phyloP scores from a whole-genome alignment of 1,140 invertebrate genomes.

The Procambarus virginalis region DNA sequence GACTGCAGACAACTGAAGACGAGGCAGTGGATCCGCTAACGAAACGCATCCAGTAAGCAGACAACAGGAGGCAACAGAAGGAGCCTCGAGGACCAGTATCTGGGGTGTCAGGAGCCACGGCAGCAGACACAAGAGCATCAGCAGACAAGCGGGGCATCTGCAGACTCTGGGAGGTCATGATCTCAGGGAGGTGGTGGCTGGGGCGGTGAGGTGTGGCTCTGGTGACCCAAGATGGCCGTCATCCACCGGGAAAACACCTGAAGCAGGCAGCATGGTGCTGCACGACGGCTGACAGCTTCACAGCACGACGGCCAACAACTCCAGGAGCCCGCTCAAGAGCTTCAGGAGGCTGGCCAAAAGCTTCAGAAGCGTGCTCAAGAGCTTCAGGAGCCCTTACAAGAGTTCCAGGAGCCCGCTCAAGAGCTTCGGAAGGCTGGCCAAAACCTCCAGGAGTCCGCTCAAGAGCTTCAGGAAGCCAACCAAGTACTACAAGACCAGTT shows the following conservation, averaged over 20 bases:
- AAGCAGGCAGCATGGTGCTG: conserved; percentile 9
- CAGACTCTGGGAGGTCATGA: neutral
- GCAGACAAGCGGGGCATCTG: neutral
- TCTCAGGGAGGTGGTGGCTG: conserved; percentile 14
- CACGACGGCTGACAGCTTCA: neutral
- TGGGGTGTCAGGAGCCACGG: neutral
- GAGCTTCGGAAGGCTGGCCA: neutral
- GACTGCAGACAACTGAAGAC: no score
- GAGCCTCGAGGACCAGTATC: neutral
- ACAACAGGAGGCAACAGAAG: neutral
- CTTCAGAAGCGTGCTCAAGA: neutral
- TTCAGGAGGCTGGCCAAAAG: neutral
- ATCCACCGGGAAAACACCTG: conserved; percentile 9
- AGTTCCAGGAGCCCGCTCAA: neutral
- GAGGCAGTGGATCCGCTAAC: no score
- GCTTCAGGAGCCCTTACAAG: neutral
- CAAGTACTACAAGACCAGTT: neutral
- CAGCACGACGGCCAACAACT: neutral
- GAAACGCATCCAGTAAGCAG: neutral
- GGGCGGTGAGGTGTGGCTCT: conserved; percentile 12
- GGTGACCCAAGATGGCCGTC: conserved; percentile 15
- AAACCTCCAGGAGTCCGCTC: neutral
- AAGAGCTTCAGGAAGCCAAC: neutral
- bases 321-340: neutral
- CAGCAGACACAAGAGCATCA: neutral